These are phyloP conservation scores for Orientallactaga bullata DNA, from an alignment of 2,113 vertebrate species.

Conservation along the genomic window DNA sequence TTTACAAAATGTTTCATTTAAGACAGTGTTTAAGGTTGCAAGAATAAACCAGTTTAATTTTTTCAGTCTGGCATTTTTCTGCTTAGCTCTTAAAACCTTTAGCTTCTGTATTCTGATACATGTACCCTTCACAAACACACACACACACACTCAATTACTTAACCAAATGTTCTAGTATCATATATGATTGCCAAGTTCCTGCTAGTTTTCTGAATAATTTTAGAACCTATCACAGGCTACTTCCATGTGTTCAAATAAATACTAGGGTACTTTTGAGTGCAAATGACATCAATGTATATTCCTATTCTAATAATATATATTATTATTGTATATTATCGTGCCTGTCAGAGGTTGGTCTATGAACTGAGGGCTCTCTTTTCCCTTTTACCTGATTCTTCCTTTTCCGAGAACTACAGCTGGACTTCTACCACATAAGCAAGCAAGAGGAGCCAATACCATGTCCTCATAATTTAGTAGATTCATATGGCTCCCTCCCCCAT, in stretches of 20 bases:
- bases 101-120: background rate
- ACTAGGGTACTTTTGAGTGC: background rate
- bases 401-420: background rate
- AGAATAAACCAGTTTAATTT: background rate
- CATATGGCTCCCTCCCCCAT: background rate
- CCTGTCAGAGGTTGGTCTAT: background rate
- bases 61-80: background rate
- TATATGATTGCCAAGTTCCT: background rate
- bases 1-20: background rate
- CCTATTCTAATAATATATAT: background rate
- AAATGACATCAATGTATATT: background rate
- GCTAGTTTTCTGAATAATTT: background rate
- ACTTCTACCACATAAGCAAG: background rate
- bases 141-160: background rate
- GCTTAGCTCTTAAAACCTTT: constrained; percentile 25
- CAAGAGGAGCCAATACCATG: background rate
- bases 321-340: background rate
- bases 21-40: background rate
- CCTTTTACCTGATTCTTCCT: background rate
- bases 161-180: background rate
- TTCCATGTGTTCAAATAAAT: background rate
- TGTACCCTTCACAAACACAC: background rate
- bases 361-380: background rate
- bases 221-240: background rate
- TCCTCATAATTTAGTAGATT: background rate